Evolutionary conservation across 1,140 invertebrate genomes (phyloP), one percentile per base, ranked within the genome.

Genomic region (Steinernema feltiae): DNA sequence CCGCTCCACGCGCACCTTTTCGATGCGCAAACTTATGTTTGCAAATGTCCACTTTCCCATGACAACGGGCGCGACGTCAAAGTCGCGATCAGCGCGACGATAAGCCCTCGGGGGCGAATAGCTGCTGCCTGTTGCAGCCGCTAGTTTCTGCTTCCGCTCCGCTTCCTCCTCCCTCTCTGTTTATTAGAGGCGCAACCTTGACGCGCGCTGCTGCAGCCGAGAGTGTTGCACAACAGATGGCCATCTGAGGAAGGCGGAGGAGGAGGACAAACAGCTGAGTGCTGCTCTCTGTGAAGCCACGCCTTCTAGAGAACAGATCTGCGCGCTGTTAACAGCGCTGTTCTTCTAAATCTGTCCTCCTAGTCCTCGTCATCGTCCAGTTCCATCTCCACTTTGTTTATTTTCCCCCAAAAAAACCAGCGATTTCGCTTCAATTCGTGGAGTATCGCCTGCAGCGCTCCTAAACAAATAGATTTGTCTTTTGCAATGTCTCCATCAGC

Each of bases 181-280:
- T 46, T 21, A 21, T 27, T 63, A 7, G 12, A 27, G 53, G 24
- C 15, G 15, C 53, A n/a, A 27, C 53, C 53, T 63, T 63, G 53
- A 63, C 53, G 53, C 15, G 7, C 18, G 35, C 35, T 41, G 7
- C 7, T 41, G 24, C 53, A 27, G 24, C 53, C 24, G 7, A 27
- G 24, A 15, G 53, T 15, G 53, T 63, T 63, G 24, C 53, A 12
- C 53, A 63, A 63, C 53, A 63, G 53, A 63, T 63, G 53, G 53
- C 53, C 12, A 63, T 63, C 53, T 63, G 53, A 3, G 24, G 53
- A 18, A n/a, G n/a, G n/a, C n/a, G n/a, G n/a, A n/a, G n/a, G n/a
- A n/a, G n/a, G n/a, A n/a, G 7, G 7, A 46, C 41, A 63, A 63
- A 63, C 53, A 63, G 53, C 53, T 63, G 53, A 63, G 53, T 63